Percentiles rank a stretch among this genome's conserved stretches.
Conservation (phyloP, 2,888 invertebrate genomes). For the Apoderus coryli region DNA sequence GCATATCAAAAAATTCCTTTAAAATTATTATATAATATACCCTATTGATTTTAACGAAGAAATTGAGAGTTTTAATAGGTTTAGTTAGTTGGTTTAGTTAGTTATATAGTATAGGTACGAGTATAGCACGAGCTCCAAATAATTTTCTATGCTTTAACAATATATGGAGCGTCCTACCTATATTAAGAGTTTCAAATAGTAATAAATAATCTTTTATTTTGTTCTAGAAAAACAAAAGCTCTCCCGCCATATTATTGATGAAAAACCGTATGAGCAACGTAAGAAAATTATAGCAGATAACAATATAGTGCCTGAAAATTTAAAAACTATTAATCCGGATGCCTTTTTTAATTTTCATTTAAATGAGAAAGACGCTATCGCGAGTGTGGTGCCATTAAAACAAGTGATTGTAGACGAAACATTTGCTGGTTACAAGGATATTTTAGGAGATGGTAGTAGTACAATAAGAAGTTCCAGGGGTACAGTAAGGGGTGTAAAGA, state of each 20-base stretch:
- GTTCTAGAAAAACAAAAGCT: too few relatives aligned
- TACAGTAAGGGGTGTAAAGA: conserved; percentile 86
- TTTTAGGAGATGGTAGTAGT: conserved; percentile 48
- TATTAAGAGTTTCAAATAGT: too few relatives aligned
- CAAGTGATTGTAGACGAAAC: conserved; percentile 40
- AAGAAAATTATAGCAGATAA: conserved; percentile 36
- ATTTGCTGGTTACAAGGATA: conserved; percentile 69
- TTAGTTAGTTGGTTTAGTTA: too few relatives aligned
- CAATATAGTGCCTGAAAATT: conserved; percentile 21
- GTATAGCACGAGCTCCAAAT: too few relatives aligned
- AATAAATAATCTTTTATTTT: too few relatives aligned
- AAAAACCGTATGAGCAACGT: conserved; percentile 54
- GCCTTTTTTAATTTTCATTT: conserved; percentile 72
- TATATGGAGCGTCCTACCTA: too few relatives aligned
- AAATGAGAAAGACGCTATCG: conserved; percentile 49
- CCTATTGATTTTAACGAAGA: too few relatives aligned
- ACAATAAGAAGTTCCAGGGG: conserved; percentile 85
- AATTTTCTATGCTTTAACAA: too few relatives aligned
- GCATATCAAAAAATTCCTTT: too few relatives aligned
- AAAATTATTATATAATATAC: too few relatives aligned
- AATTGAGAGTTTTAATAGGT: too few relatives aligned
- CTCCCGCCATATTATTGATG: conserved; percentile 34
- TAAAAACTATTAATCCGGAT: conserved; percentile 49
- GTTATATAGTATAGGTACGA: too few relatives aligned
- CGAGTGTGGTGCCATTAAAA: conserved; percentile 31